These are phyloP conservation scores for Agelastica alni DNA, from an alignment of 2,888 invertebrate genomes.

Conservation along the genomic window DNA sequence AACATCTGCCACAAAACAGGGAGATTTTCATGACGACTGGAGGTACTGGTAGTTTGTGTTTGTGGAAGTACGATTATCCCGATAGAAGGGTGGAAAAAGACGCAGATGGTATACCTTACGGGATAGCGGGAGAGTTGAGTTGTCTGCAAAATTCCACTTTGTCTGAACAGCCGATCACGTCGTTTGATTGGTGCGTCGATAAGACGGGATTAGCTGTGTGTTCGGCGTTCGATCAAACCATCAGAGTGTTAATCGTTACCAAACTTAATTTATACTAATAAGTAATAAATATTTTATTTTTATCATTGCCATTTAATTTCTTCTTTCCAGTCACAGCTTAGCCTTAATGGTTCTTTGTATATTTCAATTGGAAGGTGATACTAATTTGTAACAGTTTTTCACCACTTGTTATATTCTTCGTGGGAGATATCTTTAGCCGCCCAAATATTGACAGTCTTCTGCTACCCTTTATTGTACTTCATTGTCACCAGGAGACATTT, in stretches of 20 bases:
- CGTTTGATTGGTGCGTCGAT: conserved; percentile 91
- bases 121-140: conserved; percentile 75
- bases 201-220: conserved; percentile 86
- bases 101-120: conserved; percentile 70
- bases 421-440: no score
- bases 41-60: conserved; percentile 84
- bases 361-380: no score
- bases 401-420: no score
- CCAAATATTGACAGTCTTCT: no score
- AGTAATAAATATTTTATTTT: no score
- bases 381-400: no score
- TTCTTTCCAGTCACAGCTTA: no score
- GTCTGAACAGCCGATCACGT: conserved; percentile 85
- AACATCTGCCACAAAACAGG: conserved; percentile 91
- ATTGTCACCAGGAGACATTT: no score
- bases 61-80: conserved; percentile 97
- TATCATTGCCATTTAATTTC: no score
- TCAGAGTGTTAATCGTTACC: conserved; percentile 85
- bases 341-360: no score
- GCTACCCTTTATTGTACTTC: no score
- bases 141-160: conserved; percentile 80
- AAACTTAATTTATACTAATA: conserved; percentile 74
- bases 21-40: conserved; percentile 91
- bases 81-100: conserved; percentile 72
- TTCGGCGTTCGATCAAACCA: conserved; percentile 88